A percentile compares a stretch with the other conserved stretches of the same genome.
Conservation (phyloP, 2,888 invertebrate genomes). For the Himalopsyche japonica region DNA sequence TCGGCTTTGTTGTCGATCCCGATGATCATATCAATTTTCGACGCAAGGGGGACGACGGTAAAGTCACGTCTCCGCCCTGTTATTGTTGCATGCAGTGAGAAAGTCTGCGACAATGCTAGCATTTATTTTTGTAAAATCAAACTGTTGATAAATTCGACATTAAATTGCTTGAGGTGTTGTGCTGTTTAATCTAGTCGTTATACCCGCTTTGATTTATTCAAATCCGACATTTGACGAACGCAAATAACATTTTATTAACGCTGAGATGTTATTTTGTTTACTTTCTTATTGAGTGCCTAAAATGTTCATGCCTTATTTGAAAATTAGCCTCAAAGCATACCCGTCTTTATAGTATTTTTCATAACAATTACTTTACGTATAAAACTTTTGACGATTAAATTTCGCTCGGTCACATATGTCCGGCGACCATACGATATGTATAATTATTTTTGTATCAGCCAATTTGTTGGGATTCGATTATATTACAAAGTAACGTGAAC, state of each 20-base stretch:
- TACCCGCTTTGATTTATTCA: not conserved
- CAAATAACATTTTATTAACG: not conserved
- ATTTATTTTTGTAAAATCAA: not conserved
- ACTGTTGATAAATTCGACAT: not conserved
- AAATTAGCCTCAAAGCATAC: not conserved
- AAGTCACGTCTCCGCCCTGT: constrained; percentile 17
- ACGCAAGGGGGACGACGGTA: constrained; percentile 4
- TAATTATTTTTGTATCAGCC: not conserved
- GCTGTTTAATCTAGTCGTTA: not conserved
- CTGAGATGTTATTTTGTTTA: not conserved
- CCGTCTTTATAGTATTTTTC: not conserved
- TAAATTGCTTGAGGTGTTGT: not conserved
- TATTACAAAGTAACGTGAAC: not conserved
- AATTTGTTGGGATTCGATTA: not conserved
- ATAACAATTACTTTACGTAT: not conserved
- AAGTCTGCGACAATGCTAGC: not conserved
- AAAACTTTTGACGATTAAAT: not conserved
- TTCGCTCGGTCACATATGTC: not conserved
- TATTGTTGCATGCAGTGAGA: constrained; percentile 33
- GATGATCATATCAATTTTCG: constrained; percentile 21
- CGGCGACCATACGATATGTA: not conserved
- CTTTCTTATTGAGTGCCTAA: not conserved
- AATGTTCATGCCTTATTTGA: not conserved
- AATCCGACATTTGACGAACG: not conserved
- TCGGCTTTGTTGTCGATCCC: constrained; percentile 14